Conservation (phyloP, 53 echinoderm and acorn worm genomes). For the Echinarachnius parma region DNA sequence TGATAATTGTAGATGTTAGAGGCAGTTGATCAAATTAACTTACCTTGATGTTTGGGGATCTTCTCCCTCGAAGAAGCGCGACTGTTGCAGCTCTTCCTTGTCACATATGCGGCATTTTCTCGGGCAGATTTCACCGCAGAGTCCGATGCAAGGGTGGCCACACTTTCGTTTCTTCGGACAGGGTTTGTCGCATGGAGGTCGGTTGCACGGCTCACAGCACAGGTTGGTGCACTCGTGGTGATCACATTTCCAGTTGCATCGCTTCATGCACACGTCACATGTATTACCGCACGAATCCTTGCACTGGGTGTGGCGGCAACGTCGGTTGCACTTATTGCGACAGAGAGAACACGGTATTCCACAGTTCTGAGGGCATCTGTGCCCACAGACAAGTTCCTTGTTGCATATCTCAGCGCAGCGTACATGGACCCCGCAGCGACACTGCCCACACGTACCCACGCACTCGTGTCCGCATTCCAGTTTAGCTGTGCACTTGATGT, state of each 20-base stretch:
- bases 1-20: no score
- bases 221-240: constrained; percentile 18
- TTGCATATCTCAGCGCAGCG: constrained; percentile 52
- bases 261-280: background rate
- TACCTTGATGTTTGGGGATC: no score
- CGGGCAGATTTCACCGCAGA: constrained; percentile 81
- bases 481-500: constrained; percentile 33
- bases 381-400: constrained; percentile 44
- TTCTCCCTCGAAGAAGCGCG: no score
- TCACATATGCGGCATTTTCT: constrained; percentile 63
- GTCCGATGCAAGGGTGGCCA: constrained; percentile 68
- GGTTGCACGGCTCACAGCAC: constrained; percentile 70
- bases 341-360: constrained; percentile 64
- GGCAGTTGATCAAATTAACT: no score
- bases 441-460: no score
- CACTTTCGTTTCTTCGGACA: constrained; percentile 53
- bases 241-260: constrained; percentile 13
- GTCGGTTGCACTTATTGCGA: constrained; percentile 50
- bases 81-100: background rate
- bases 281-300: constrained; percentile 27
- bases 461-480: constrained; percentile 70
- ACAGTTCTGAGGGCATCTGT: constrained; percentile 51
- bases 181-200: constrained; percentile 60
- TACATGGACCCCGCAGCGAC: no score
- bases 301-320: constrained; percentile 67